Percentiles rank a stretch among this genome's conserved stretches.
phyloP scores from a whole-genome alignment of 2,888 invertebrate species.

The Caenorhabditis drosophilae region DNA sequence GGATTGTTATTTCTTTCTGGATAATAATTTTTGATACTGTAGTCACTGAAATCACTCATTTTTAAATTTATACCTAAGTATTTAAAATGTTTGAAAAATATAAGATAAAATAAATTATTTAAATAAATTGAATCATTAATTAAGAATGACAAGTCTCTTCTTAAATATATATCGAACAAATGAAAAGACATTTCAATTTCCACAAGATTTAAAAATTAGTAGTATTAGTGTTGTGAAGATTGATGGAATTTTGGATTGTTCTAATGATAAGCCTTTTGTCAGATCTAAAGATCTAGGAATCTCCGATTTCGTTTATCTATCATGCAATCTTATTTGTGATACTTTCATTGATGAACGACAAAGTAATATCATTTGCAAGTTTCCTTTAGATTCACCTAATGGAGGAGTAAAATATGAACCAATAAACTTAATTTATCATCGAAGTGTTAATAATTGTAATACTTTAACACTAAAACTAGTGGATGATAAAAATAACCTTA shows the following conservation, averaged over 20 bases:
- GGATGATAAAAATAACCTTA: constrained; percentile 1
- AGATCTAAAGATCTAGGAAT: constrained; percentile 4
- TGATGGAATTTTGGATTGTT: constrained; percentile 6
- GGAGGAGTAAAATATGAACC: constrained; percentile 8
- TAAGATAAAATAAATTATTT: too few species aligned
- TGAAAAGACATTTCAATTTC: constrained; percentile 30
- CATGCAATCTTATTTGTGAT: constrained; percentile 11
- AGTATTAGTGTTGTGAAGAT: constrained; percentile 5
- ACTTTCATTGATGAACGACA: constrained; percentile 8
- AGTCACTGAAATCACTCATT: constrained; percentile 17
- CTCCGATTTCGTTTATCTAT: constrained; percentile 5
- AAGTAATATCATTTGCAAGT: constrained; percentile 12
- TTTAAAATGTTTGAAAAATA: too few species aligned
- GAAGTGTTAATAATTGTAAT: constrained; percentile 5
- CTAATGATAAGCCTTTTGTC: too few species aligned
- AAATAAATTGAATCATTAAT: too few species aligned
- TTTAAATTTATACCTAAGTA: constrained; percentile 3
- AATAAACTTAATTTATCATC: constrained; percentile 6
- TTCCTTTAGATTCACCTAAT: neutral
- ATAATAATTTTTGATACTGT: constrained; percentile 41
- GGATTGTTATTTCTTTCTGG: constrained; percentile 43
- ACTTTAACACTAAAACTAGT: constrained; percentile 6
- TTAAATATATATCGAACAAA: constrained; percentile 13
- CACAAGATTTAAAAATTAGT: constrained; percentile 8
- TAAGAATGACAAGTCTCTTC: constrained; percentile 8